Conservation (phyloP, 2,113 vertebrate species). For the Odocoileus hemionus region DNA sequence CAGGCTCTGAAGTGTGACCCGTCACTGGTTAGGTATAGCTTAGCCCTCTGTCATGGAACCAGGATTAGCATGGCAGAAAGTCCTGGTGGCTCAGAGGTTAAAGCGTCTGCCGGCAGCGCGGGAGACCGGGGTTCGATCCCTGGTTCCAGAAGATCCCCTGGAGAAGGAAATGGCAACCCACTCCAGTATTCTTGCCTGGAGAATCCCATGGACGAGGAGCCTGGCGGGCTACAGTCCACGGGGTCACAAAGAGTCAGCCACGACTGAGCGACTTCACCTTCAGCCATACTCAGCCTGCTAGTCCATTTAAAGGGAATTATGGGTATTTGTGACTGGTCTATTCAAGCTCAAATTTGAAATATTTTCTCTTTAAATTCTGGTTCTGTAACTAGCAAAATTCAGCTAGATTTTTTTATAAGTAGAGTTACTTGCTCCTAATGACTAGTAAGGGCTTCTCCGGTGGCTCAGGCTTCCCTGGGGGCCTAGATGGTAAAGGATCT, state of each 20-base stretch:
- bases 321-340: neutral
- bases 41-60: neutral
- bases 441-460: neutral
- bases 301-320: constrained; percentile 27
- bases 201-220: no score
- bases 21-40: neutral
- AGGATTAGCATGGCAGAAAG: neutral
- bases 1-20: neutral
- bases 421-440: neutral
- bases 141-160: no score
- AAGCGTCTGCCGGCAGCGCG: no score
- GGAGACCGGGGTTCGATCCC: no score
- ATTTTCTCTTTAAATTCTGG: neutral
- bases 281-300: no score
- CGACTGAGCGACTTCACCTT: no score
- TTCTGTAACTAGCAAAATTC: constrained; percentile 21
- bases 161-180: no score
- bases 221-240: no score
- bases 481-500: neutral
- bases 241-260: no score
- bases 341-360: constrained; percentile 14
- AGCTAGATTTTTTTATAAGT: neutral
- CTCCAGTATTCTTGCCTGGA: no score
- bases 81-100: no score
- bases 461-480: neutral